Base-by-base conservation (phyloP, 1,140 invertebrate species). In the Nebria ingens region DNA sequence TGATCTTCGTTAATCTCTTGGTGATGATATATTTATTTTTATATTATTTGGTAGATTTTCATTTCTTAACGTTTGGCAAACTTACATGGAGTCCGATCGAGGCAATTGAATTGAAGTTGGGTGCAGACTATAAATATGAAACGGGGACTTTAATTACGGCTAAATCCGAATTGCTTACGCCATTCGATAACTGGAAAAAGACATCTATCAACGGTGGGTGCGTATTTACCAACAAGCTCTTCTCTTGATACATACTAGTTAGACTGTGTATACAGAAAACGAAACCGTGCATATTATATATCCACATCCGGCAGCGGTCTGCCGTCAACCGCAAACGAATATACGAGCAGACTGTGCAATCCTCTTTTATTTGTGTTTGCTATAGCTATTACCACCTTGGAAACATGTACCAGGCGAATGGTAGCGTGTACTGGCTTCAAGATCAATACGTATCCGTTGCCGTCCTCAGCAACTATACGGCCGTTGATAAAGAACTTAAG, bases 161-260 rank as follows among this genome's bases (percentile, higher is more conserved):
- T 19, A 70, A 74, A 38, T 72, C 71, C 2, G 77, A 82, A 54
- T 61, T 89, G 9, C 68, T 77, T 1, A 88, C 85, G 1, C 87
- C 87, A 0, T 87, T 89, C 61, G 71, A 79, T 2, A 79, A 82
- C n/a, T 89, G 86, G 85, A 77, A 72, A 53, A 79, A 78, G 29
- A 87, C 84, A 17, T 80, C 78, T 17, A 70, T 89, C 0, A 76
- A 78, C 59, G 68, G 77, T 40, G 78, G 76, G 83, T 85, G 66
- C 73, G 66, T 59, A 56, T 49, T 38, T 4, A 25, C 9, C 19
- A 51, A 51, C n/a, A n/a, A n/a, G n/a, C n/a, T n/a, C n/a, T n/a
- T n/a, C n/a, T n/a, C n/a, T n/a, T 51, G 54, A 52, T 52, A 38
- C 25, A 29, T 4, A 29, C 25, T 6, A 4, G 4, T 6, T 29